phyloP scores from a whole-genome alignment of 2,113 vertebrate genomes.

The Passer domesticus region DNA sequence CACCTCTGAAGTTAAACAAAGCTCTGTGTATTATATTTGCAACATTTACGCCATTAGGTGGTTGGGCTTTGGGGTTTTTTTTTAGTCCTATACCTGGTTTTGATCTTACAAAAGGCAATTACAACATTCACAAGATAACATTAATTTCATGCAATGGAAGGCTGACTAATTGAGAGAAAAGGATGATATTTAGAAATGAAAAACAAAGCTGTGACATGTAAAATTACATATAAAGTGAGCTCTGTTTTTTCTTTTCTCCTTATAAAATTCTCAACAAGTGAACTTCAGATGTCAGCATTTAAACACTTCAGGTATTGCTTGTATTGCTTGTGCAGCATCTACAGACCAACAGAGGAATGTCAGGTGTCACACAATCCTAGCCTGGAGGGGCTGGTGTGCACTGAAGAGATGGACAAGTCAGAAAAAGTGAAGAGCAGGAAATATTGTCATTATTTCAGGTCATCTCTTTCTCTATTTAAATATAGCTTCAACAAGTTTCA shows the following conservation, averaged over 20 bases:
- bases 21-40: neutral
- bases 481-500: neutral
- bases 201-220: constrained; percentile 26
- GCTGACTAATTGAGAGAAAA: neutral
- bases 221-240: neutral
- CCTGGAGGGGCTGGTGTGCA: neutral
- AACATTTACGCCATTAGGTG: neutral
- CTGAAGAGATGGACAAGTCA: neutral
- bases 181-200: constrained; percentile 23
- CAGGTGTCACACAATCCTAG: neutral
- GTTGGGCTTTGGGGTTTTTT: neutral
- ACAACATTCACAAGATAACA: neutral
- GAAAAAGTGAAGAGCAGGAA: neutral
- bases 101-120: constrained; percentile 23
- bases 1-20: neutral
- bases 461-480: neutral
- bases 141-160: constrained; percentile 9
- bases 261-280: constrained; percentile 7
- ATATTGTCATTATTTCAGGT: neutral
- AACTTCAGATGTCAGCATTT: constrained; percentile 45
- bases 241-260: too few species aligned
- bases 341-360: neutral
- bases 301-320: neutral
- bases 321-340: neutral
- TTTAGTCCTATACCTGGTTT: neutral